Percentiles rank a stretch among this genome's conserved stretches.
These are phyloP conservation scores for Mallotus villosus DNA, from an alignment of 2,797 vertebrate species.

Conservation along the genomic window DNA sequence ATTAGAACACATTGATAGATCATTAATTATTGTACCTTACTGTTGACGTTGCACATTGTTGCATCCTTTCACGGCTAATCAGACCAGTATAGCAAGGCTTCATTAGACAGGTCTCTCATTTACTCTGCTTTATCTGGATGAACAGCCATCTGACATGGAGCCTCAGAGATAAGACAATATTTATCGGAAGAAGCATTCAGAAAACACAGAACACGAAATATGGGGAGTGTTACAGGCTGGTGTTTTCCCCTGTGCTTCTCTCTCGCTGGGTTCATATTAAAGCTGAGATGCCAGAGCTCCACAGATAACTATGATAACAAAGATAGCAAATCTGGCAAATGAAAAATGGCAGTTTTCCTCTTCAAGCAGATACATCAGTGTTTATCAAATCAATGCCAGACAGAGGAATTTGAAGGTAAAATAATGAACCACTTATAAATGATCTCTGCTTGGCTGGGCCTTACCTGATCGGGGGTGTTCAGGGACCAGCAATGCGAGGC, in stretches of 20 bases:
- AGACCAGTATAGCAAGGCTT: slow-evolving; percentile 66
- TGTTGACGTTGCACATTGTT: slow-evolving; percentile 71
- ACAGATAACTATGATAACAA: slow-evolving; percentile 73
- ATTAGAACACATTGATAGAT: slow-evolving; percentile 71
- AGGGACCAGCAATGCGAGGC: slow-evolving; percentile 73
- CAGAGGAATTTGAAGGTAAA: slow-evolving; percentile 86
- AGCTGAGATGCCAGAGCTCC: slow-evolving; percentile 67
- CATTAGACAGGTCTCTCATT: slow-evolving; percentile 69
- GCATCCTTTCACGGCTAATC: slow-evolving; percentile 71
- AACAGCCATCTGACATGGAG: slow-evolving; percentile 28
- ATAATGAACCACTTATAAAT: slow-evolving; percentile 95
- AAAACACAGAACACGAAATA: slow-evolving; percentile 61
- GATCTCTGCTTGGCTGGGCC: slow-evolving; percentile 84
- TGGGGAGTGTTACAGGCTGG: slow-evolving; percentile 49
- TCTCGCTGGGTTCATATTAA: slow-evolving; percentile 54
- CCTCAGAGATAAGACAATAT: slow-evolving; percentile 56
- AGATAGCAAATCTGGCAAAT: slow-evolving; percentile 75
- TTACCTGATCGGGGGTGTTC: slow-evolving; percentile 76
- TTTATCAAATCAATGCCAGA: slow-evolving; percentile 92
- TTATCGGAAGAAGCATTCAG: slow-evolving; percentile 58
- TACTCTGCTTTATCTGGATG: slow-evolving; percentile 56
- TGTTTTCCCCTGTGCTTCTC: slow-evolving; percentile 15
- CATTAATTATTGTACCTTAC: slow-evolving; percentile 74
- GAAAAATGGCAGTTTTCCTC: slow-evolving; percentile 82
- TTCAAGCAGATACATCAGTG: slow-evolving; percentile 86